Conservation (phyloP, 2,888 invertebrate genomes). For the Caenorhabditis imperialis region DNA sequence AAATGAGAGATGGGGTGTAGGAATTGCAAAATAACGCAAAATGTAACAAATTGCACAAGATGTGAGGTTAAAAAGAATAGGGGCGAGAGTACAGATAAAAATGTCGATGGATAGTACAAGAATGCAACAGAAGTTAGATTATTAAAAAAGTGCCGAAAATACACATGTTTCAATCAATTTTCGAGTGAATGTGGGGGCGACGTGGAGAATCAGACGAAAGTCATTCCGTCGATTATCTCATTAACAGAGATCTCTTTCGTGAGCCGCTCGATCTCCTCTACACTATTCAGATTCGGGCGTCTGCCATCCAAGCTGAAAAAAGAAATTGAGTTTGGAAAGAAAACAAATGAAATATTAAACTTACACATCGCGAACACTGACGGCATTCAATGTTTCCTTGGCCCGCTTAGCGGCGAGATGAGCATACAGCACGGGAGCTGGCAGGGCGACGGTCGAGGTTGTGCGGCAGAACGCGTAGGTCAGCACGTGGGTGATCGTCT, state of each 20-base stretch:
- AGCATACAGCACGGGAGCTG: conserved; percentile 76
- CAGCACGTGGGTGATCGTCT: conserved; percentile 83
- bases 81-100: too few relatives aligned
- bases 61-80: neutral
- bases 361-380: neutral
- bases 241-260: neutral
- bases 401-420: conserved; percentile 57
- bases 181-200: too few relatives aligned
- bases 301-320: conserved; percentile 1
- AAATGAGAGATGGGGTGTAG: too few relatives aligned
- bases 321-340: neutral
- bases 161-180: too few relatives aligned
- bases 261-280: neutral
- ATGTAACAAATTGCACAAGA: too few relatives aligned
- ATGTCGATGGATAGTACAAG: too few relatives aligned
- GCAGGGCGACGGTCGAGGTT: conserved; percentile 82
- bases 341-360: too few relatives aligned
- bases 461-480: conserved; percentile 91
- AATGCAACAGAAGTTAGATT: too few relatives aligned
- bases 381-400: conserved; percentile 43
- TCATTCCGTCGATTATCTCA: conserved; percentile 12
- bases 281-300: neutral
- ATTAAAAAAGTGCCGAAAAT: too few relatives aligned
- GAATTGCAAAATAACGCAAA: too few relatives aligned
- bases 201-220: conserved; percentile 10